Conservation (phyloP, 2,888 invertebrate species). For the Itoplectis maculator region DNA sequence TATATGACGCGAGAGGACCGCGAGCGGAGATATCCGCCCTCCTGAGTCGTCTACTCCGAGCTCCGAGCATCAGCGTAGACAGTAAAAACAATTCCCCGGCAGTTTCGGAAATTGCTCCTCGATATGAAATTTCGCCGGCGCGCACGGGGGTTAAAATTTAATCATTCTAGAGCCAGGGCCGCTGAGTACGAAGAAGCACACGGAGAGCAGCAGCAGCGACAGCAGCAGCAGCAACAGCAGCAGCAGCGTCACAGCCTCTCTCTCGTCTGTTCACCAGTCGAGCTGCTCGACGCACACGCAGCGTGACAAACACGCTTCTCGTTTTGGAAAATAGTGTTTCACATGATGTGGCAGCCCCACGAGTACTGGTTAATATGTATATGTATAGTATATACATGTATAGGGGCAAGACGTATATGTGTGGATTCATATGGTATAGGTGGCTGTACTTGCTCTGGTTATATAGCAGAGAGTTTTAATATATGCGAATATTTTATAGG, state of each 20-base stretch:
- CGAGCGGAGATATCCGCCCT: not conserved
- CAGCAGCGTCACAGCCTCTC: no score
- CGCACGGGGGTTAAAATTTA: constrained; percentile 23
- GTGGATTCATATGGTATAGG: not conserved
- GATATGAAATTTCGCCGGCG: constrained; percentile 30
- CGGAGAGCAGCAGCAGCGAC: not conserved
- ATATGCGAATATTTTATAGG: constrained; percentile 16
- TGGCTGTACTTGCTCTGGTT: not conserved
- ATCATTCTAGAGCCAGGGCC: not conserved
- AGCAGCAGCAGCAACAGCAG: not conserved
- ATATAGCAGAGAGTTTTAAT: not conserved
- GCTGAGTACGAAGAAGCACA: not conserved
- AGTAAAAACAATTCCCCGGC: constrained; percentile 33
- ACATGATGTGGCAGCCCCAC: not conserved
- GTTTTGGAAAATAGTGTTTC: not conserved
- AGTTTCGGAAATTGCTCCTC: constrained; percentile 41
- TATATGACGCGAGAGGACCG: constrained; percentile 8
- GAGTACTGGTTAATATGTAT: not conserved
- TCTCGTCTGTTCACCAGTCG: not conserved
- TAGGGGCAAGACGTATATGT: not conserved
- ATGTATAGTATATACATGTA: not conserved
- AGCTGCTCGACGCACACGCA: not conserved
- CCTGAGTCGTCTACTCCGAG: not conserved
- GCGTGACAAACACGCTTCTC: constrained; percentile 9
- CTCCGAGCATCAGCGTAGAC: not conserved